Percentiles rank a stretch among this genome's conserved stretches.
Evolutionary conservation across 2,113 vertebrate genomes (phyloP).

Genomic region (Ctenomys sociabilis): DNA sequence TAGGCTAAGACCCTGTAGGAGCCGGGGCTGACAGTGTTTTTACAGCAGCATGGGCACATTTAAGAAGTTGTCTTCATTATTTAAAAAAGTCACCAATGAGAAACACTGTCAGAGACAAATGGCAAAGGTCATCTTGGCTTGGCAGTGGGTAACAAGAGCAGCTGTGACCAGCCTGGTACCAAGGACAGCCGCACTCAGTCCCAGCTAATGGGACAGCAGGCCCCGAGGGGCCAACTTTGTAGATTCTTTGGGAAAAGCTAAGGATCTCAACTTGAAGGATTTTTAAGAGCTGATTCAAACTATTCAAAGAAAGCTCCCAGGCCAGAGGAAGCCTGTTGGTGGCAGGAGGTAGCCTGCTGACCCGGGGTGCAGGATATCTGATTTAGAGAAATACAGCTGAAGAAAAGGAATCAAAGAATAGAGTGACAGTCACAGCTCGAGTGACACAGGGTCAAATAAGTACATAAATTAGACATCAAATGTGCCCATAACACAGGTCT

Average conservation of each 20-base stretch:
- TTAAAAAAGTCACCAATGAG: not conserved
- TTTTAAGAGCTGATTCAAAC: not conserved
- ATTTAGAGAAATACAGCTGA: not conserved
- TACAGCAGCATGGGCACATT: fast-evolving
- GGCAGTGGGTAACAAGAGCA: not conserved
- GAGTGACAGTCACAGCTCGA: not conserved
- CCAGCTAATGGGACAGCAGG: not conserved
- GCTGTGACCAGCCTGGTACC: fast-evolving
- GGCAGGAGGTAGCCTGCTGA: not conserved
- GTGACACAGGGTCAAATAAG: not conserved
- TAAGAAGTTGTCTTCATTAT: not conserved
- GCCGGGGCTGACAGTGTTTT: not conserved
- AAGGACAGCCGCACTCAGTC: too few species aligned
- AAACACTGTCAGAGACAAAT: not conserved
- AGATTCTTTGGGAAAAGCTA: not conserved
- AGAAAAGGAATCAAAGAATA: not conserved
- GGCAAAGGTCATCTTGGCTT: not conserved
- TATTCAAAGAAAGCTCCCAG: not conserved
- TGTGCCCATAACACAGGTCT: not conserved
- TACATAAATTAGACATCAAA: not conserved
- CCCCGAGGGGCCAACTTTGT: not conserved
- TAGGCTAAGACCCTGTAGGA: not conserved
- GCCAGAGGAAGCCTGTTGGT: not conserved
- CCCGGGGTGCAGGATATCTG: not conserved
- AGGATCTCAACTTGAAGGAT: not conserved